Evolutionary conservation across 2,888 invertebrate species (phyloP).

Genomic region (Apomyelois bistriatella): DNA sequence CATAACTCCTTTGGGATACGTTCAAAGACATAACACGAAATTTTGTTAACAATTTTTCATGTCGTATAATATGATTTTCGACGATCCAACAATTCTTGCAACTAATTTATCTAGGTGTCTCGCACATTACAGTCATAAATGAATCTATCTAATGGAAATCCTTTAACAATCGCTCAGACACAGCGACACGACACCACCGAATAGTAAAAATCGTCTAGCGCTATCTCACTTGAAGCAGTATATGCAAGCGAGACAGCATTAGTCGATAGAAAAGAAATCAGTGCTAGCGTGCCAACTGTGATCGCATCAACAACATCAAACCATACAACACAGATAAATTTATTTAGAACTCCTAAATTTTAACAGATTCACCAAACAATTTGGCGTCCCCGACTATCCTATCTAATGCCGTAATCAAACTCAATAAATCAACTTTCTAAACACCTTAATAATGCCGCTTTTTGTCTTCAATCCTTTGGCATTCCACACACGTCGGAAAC

Average conservation of each 20-base stretch:
- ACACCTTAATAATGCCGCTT: constrained; percentile 34
- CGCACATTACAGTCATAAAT: constrained; percentile 24
- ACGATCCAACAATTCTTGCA: not conserved
- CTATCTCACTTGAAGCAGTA: not conserved
- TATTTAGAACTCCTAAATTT: constrained; percentile 25
- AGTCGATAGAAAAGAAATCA: not conserved
- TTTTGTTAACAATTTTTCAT: no score
- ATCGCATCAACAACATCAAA: constrained; percentile 24
- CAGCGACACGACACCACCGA: not conserved
- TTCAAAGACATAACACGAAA: no score
- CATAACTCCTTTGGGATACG: not conserved
- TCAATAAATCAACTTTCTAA: constrained; percentile 30
- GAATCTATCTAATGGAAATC: constrained; percentile 38
- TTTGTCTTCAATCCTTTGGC: constrained; percentile 37
- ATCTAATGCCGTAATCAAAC: constrained; percentile 40
- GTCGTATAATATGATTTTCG: no score
- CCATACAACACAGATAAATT: constrained; percentile 36
- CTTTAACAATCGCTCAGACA: constrained; percentile 23
- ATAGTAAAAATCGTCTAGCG: not conserved
- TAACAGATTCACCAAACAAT: constrained; percentile 30
- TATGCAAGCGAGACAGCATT: not conserved
- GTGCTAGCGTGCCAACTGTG: not conserved
- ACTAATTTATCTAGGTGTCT: not conserved
- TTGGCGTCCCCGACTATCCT: constrained; percentile 40
- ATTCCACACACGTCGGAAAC: constrained; percentile 32